Evolutionary conservation across 2,797 vertebrate species (phyloP), one percentile per base, ranked within the genome.

Genomic region (Dipus sagitta): DNA sequence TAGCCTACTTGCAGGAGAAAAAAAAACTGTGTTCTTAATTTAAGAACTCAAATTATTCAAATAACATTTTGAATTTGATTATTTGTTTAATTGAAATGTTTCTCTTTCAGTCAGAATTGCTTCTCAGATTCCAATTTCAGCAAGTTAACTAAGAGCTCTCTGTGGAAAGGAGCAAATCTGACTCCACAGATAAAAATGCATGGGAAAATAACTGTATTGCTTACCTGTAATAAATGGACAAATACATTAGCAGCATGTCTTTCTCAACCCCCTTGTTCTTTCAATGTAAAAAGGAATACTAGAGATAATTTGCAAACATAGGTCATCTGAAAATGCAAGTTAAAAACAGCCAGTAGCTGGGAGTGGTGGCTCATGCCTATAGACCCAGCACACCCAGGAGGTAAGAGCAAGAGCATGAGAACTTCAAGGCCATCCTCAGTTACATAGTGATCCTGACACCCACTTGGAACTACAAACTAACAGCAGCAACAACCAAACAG

Each of bases 11-110:
- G 98, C 98, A 97, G 98, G 98, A 32, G 38, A 98, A 98, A 98
- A 98, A 97, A 96, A 91, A 96, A 79, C 64, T 98, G 98, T 97
- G 97, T 98, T 97, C 98, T 99, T 99, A 99, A 99, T 99, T 99
- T 98, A 99, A 98, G 98, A 99, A 98, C 98, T 98, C 98, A 98
- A 98, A 99, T 99, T 99, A 99, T 99, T 99, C 98, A 98, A 99
- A 99, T 99, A 99, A 99, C 99, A 99, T 98, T 99, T 99, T 98
- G 97, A 98, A 99, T 98, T 99, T 98, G 98, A 99, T 99, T 98
- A 99, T 98, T 99, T 97, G n/a, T 98, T 98, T 98, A 98, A 98
- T 98, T 98, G 98, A 98, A 98, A 98, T 97, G 97, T 98, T 97
- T 92, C 96, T 98, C 91, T 97, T 7, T 1, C 96, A 77, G 94